phyloP scores from a whole-genome alignment of 2,113 vertebrate species.

The Megalops atlanticus region DNA sequence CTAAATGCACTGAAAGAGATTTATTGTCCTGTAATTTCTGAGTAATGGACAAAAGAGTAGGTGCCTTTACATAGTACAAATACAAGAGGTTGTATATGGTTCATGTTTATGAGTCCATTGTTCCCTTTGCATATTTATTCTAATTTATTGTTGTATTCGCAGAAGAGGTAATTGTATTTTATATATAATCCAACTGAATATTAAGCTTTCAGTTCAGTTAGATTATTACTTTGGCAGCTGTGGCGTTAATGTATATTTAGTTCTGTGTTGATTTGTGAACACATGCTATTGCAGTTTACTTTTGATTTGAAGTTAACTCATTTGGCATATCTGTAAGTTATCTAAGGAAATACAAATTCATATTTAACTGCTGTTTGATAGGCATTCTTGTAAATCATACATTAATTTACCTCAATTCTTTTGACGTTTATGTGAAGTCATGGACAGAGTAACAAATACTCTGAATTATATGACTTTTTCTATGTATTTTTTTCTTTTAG shows the following conservation, averaged over 20 bases:
- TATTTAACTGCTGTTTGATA: not conserved
- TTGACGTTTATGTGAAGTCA: not conserved
- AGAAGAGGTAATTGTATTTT: not conserved
- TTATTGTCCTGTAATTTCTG: not conserved
- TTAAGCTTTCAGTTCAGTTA: not conserved
- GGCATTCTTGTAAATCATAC: not conserved
- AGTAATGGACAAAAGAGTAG: not conserved
- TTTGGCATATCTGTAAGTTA: not conserved
- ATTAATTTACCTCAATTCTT: not conserved
- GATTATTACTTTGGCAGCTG: not conserved
- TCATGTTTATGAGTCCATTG: not conserved
- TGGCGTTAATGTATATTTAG: not conserved
- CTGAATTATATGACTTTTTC: not conserved
- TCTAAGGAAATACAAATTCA: not conserved
- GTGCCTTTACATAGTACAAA: not conserved
- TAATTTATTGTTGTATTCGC: conserved; percentile 2
- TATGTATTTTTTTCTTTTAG: no score
- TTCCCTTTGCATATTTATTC: not conserved
- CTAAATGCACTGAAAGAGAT: not conserved
- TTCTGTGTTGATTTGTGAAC: not conserved
- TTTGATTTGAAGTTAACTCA: not conserved
- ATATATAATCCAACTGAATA: not conserved
- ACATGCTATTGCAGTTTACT: not conserved
- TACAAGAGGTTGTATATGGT: not conserved
- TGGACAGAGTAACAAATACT: not conserved